Evolutionary conservation across 2,888 invertebrate genomes (phyloP), one percentile per base, ranked within the genome.

Genomic region (Linnaemya tessellans): DNA sequence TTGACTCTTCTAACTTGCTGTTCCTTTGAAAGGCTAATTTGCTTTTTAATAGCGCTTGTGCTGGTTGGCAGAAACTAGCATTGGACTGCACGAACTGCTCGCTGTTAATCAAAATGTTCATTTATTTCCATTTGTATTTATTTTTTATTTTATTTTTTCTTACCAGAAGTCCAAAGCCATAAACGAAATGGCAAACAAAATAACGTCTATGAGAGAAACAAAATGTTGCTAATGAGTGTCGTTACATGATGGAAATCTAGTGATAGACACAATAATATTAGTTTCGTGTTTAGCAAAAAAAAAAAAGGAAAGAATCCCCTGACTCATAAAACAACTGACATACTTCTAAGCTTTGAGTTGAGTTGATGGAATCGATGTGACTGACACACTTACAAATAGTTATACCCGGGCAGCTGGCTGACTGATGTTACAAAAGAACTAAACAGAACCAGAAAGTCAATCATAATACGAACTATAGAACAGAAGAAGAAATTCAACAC

Each of bases 171-270:
- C 25, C 22, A 54, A 54, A 54, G 51, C 20, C 64, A 30, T 41
- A 41, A 75, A 43, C 35, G 7, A 18, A 74, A 49, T 22, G 20
- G 3, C 30, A 30, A 30, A 30, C 2, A 30, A 30, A 30, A 30
- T 30, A 74, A 74, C 38, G 25, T 18, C 10, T 71, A 22, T 25
- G 18, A 62, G n/a, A 10, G 20, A 25, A 54, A 71, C 49, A 56
- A 80, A 73, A 65, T 67, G 56, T 73, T 73, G 58, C 73, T 80
- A 80, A 80, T 80, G 65, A 80, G 65, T 73, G 46, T 68, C 51
- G 62, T 62, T 79, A 60, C 25, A 51, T 54, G 78, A 70, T 60
- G 25, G 65, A 75, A 54, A 60, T 78, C 60, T 25, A 68, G 11
- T 49, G 18, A 41, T 54, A 30, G 30, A 68, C 49, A 60, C 49